Conservation (phyloP, 2,888 invertebrate genomes). For the Xanthia togata region DNA sequence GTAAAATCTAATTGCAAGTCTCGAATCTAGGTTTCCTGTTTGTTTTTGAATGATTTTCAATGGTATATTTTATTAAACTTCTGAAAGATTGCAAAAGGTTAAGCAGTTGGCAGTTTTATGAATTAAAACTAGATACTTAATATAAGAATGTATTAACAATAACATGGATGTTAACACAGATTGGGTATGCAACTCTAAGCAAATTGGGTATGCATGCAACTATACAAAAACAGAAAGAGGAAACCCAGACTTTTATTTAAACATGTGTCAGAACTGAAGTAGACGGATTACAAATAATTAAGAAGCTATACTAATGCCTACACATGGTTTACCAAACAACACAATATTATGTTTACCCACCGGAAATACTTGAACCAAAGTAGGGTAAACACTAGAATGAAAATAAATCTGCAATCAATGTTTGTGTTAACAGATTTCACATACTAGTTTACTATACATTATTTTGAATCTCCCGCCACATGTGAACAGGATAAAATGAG, state of each 20-base stretch:
- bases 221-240: neutral
- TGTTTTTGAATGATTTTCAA: neutral
- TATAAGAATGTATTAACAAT: neutral
- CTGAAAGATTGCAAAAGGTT: neutral
- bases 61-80: neutral
- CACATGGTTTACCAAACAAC: constrained; percentile 38
- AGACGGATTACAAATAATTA: constrained; percentile 30
- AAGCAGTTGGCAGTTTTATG: neutral
- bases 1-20: neutral
- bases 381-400: constrained; percentile 59
- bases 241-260: constrained; percentile 11
- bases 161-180: neutral
- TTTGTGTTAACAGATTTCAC: constrained; percentile 40
- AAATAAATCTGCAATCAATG: constrained; percentile 52
- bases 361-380: constrained; percentile 41
- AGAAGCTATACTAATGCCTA: constrained; percentile 28
- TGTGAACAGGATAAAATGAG: neutral
- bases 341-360: constrained; percentile 42
- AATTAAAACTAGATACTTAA: neutral
- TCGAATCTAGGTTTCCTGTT: neutral
- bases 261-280: neutral
- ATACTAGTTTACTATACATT: constrained; percentile 24
- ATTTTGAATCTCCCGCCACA: constrained; percentile 21
- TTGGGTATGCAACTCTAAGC: too few relatives aligned
- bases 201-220: neutral